These are phyloP conservation scores for Anomalospiza imberbis DNA, from an alignment of 2,797 vertebrate genomes.

Conservation along the genomic window DNA sequence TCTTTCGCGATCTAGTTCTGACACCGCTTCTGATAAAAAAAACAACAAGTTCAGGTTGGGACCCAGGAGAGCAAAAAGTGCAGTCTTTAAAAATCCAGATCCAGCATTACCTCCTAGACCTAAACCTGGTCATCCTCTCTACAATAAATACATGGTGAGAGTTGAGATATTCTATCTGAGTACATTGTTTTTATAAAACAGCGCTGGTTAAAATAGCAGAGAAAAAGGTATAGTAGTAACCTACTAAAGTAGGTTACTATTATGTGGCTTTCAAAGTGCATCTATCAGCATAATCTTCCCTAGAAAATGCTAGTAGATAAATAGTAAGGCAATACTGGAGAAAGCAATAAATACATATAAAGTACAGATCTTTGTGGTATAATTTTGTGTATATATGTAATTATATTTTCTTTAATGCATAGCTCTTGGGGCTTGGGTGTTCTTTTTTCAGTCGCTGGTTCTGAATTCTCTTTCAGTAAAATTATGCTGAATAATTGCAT, in stretches of 20 bases:
- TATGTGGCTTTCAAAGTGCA: not conserved
- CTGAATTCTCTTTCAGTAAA: not conserved
- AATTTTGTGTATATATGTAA: not conserved
- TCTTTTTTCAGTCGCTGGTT: not conserved
- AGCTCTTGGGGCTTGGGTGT: not conserved
- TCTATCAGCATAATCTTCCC: not conserved
- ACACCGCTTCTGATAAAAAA: constrained; percentile 68
- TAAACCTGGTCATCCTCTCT: constrained; percentile 90
- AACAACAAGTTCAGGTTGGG: constrained; percentile 48
- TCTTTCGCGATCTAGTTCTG: constrained; percentile 69
- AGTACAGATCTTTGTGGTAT: not conserved
- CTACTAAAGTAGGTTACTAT: not conserved
- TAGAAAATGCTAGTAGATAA: not conserved
- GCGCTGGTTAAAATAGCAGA: not conserved
- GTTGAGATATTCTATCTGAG: not conserved
- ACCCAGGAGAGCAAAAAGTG: constrained; percentile 74
- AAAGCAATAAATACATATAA: not conserved
- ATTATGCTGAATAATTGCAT: not conserved
- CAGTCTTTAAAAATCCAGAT: constrained; percentile 77
- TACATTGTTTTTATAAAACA: not conserved
- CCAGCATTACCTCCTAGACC: constrained; percentile 90
- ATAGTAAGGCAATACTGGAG: not conserved
- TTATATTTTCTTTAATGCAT: not conserved
- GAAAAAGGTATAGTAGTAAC: not conserved
- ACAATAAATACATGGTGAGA: constrained; percentile 92